Conservation (phyloP, 2,797 vertebrate genomes). For the Peromyscus aztecus region DNA sequence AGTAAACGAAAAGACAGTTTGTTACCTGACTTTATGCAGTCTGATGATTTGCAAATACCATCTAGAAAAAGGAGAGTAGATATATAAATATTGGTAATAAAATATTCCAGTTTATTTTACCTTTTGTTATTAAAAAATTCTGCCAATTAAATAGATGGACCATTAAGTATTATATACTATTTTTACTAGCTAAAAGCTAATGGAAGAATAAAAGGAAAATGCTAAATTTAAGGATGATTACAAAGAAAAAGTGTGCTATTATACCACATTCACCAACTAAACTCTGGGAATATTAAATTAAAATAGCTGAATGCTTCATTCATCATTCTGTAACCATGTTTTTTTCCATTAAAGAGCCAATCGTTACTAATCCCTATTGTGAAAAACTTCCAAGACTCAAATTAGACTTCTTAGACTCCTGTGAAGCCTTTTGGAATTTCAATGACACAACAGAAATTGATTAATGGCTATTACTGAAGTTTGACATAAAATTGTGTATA, state of each 20-base stretch:
- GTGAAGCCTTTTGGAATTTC: slow-evolving; percentile 5
- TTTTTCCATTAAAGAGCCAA: slow-evolving; percentile 33
- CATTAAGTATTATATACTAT: background rate
- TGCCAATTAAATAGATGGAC: slow-evolving; percentile 44
- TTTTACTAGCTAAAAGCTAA: slow-evolving; percentile 3
- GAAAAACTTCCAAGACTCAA: slow-evolving; percentile 51
- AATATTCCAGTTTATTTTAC: slow-evolving; percentile 27
- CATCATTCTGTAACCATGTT: slow-evolving; percentile 54
- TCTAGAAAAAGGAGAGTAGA: slow-evolving; percentile 87
- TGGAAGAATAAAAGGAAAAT: background rate
- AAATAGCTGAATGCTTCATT: slow-evolving; percentile 73
- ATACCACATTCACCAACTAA: slow-evolving; percentile 67
- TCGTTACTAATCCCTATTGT: background rate
- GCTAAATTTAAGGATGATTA: slow-evolving; percentile 39
- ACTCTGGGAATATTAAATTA: slow-evolving; percentile 37
- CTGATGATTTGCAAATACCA: slow-evolving; percentile 94
- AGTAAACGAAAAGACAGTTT: slow-evolving; percentile 45
- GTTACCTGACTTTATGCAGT: slow-evolving; percentile 97
- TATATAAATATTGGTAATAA: slow-evolving; percentile 56
- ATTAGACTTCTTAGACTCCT: slow-evolving; percentile 30
- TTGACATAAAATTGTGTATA: background rate
- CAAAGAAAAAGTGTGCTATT: background rate
- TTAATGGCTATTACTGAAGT: background rate
- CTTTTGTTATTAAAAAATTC: slow-evolving; percentile 8
- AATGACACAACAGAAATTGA: background rate